Evolutionary conservation across 1,140 invertebrate species (phyloP), one percentile per base, ranked within the genome.

Genomic region (Bombus consobrinus): DNA sequence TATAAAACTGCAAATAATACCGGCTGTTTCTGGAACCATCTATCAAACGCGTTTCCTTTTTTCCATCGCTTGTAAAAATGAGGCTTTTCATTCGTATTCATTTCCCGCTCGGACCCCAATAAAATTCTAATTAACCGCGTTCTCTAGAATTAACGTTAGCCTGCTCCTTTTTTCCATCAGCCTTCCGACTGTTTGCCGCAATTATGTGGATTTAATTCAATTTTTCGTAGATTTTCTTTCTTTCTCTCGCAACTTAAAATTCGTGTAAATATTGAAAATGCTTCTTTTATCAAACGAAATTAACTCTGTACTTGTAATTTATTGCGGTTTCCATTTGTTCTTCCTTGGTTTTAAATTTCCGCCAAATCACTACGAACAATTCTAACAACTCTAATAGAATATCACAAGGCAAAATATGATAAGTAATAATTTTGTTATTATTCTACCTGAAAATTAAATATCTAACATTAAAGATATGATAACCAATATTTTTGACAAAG

Each of bases 1-100:
- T 81, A 68, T 85, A 81, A 85, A 85, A 85, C 59, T 81, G 8
- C 43, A 57, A 85, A 85, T 59, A 85, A 32, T 66, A 34, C 12
- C 32, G 10, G 32, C 15, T 59, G 25, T 57, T 28, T 37, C 57
- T 32, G 37, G 5, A 37, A 39, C 34, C n/a, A 32, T 53, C 43
- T 25, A 37, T 83, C 43, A 34, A 76, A 78, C 64, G 39, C 6
- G 34, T 57, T 78, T 53, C 25, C 41, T 28, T 66, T 47, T 34
- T 68, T 25, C 64, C 39, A 13, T 66, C 81, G 72, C 25, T 66
- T 47, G 57, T 62, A 62, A 53, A 76, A 66, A 62, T 37, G 6
- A 9, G 34, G 18, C 8, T 28, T 47, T 69, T 69, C 25, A 39
- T 37, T 37, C 34, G 41, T 71, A 53, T 53, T 32, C 66, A 34